Evolutionary conservation across 2,797 vertebrate species (phyloP), one percentile per base, ranked within the genome.

Genomic region (Sarcophilus harrisii): DNA sequence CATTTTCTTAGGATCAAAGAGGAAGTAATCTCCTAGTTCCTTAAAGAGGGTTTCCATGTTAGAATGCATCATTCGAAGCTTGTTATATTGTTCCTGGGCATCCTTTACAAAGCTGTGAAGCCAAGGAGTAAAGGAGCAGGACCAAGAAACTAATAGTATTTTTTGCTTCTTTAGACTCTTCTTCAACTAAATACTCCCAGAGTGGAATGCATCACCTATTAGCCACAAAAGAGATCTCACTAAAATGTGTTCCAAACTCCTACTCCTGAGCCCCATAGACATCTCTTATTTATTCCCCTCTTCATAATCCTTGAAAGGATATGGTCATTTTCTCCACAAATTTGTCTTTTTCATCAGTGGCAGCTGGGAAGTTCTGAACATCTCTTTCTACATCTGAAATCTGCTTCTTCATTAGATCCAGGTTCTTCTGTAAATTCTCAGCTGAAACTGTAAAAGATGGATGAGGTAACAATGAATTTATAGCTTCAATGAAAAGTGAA

Each of bases 271-370:
- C 18, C 38, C 73, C 73, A 81, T 21, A 12, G n/a, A 90, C 57
- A 11, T 89, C n/a, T 21, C 18, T 58, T 24, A 14, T 30, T 62
- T 21, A 62, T 2, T 4, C 54, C 45, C 92, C 89, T 90, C 49
- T 95, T 81, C 57, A 95, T 55, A 32, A 58, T 73, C 60, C n/a
- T 73, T 92, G 96, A 98, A 98, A 99, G 99, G 99, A 99, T 99
- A 99, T 99, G 0, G 98, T 98, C 99, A 99, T 99, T 98, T 99
- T 99, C 97, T 99, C 98, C 81, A 97, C 98, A 98, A 99, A 99
- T 93, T 98, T 98, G 97, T 99, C 99, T 66, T 98, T 99, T 94
- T 99, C 99, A 91, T 98, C 99, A 96, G 98, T 98, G 28, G 99
- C 95, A 45, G 98, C 98, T 30, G 99, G 99, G 95, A 99, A 99